A percentile compares a stretch with the other conserved stretches of the same genome.
These are phyloP conservation scores for Cheumatopsyche charites DNA, from an alignment of 1,140 invertebrate genomes.

Conservation along the genomic window DNA sequence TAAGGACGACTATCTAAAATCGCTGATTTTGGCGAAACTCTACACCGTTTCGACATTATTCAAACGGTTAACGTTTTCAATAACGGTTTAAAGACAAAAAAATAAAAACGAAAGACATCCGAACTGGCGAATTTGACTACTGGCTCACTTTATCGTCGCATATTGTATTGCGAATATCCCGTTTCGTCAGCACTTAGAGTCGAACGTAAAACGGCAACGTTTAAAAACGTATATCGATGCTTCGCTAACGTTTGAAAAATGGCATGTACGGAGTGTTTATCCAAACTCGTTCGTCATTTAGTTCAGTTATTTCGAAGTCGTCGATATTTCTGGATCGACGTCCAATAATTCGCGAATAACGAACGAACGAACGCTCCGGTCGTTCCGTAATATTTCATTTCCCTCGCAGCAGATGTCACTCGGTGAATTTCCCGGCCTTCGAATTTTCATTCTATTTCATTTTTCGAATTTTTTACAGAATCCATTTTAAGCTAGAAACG, in stretches of 20 bases:
- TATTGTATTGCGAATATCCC: no score
- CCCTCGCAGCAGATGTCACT: constrained; percentile 19
- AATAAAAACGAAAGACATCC: no score
- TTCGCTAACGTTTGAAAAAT: no score
- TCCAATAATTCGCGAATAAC: constrained; percentile 4
- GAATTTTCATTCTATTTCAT: background rate
- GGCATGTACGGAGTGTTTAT: no score
- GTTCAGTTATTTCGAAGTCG: no score
- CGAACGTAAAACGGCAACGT: no score
- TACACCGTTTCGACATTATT: constrained; percentile 9
- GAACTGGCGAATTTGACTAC: no score
- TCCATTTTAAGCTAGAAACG: background rate
- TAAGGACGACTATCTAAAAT: background rate
- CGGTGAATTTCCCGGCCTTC: constrained; percentile 1
- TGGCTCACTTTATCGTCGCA: no score
- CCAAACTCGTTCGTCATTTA: no score
- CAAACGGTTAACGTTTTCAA: background rate
- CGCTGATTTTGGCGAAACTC: constrained; percentile 6
- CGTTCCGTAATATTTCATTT: constrained; percentile 24
- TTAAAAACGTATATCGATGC: no score
- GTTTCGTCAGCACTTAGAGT: no score
- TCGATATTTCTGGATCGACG: constrained; percentile 20
- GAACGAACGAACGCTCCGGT: constrained; percentile 16
- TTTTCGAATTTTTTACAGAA: background rate
- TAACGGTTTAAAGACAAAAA: no score